These are phyloP conservation scores for Semaprochilodus insignis DNA, from an alignment of 2,797 vertebrate species.

Conservation along the genomic window DNA sequence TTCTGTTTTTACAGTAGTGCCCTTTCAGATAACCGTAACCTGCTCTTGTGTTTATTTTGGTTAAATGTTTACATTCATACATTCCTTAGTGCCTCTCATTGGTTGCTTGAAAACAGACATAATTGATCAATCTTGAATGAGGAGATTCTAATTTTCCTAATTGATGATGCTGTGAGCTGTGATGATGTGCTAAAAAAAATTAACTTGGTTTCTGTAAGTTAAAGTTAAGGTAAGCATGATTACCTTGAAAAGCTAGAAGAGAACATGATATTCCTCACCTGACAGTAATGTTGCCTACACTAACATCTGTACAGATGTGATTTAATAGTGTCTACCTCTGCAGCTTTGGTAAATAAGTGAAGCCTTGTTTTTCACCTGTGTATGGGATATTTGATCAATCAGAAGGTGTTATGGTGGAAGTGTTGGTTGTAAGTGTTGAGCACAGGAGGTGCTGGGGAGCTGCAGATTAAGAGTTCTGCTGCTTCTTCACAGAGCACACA, in stretches of 20 bases:
- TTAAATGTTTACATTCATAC: too few relatives aligned
- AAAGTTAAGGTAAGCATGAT: not conserved
- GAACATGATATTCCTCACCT: not conserved
- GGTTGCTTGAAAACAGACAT: too few relatives aligned
- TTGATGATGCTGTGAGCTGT: too few relatives aligned
- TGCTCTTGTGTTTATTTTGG: too few relatives aligned
- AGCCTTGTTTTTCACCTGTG: not conserved
- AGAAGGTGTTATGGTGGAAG: constrained; percentile 51
- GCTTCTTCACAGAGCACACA: constrained; percentile 58
- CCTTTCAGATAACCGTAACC: too few relatives aligned
- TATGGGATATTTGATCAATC: constrained; percentile 47
- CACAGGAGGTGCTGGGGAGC: constrained; percentile 54
- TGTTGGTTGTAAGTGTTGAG: constrained; percentile 53
- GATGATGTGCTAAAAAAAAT: too few relatives aligned
- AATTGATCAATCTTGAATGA: too few relatives aligned
- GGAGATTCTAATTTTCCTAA: too few relatives aligned
- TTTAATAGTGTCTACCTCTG: constrained; percentile 1
- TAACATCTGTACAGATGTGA: not conserved
- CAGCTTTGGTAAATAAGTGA: not conserved
- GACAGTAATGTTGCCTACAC: not conserved
- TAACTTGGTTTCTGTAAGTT: too few relatives aligned
- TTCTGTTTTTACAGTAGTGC: too few relatives aligned
- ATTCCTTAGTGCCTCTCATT: too few relatives aligned
- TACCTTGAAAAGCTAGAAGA: not conserved
- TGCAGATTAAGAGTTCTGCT: constrained; percentile 52